Evolutionary conservation across 2,113 vertebrate species (phyloP), one percentile per base, ranked within the genome.

Genomic region (Polypterus bichir): DNA sequence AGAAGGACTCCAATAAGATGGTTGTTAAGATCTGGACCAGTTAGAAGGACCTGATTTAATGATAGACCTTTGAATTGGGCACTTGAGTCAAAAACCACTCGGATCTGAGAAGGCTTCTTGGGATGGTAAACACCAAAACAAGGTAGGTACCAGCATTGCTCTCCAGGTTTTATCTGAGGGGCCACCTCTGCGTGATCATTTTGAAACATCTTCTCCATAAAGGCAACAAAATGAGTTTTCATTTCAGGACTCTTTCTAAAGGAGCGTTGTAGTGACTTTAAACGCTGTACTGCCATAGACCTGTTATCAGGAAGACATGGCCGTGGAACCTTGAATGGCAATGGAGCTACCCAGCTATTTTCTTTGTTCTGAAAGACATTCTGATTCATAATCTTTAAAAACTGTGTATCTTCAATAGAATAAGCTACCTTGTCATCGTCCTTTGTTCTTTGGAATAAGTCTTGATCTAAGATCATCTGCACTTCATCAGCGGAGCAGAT

Each of bases 31-130:
- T 65, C 60, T n/a, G 64, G 59, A 5, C 64, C 51, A 45, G 59
- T 65, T 47, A 65, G 27, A 27, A 27, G 27, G 27, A 27, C 27
- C 27, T 27, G 27, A 2, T 27, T 27, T 27, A 27, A 27, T 27
- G 27, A 27, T 27, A 27, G 27, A 27, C 27, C 27, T 27, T 27
- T 27, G 27, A 27, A 27, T 27, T 58, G 59, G 47, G 64, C 59
- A 61, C 59, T 65, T n/a, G 64, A 65, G 49, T 65, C 59, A 53
- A 62, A 61, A 7, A 65, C 49, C n/a, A 65, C 59, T 60, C 54
- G 48, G 54, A 64, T 64, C 44, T 61, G 46, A 9, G 46, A 2
- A 7, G 46, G 47, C 60, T 61, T 61, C 60, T 48, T 5, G n/a
- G 60, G 46, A 8, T 48, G 60, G 8, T 61, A 61, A 5, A 49